phyloP scores from a whole-genome alignment of 2,113 vertebrate genomes.

The Azemiops feae region DNA sequence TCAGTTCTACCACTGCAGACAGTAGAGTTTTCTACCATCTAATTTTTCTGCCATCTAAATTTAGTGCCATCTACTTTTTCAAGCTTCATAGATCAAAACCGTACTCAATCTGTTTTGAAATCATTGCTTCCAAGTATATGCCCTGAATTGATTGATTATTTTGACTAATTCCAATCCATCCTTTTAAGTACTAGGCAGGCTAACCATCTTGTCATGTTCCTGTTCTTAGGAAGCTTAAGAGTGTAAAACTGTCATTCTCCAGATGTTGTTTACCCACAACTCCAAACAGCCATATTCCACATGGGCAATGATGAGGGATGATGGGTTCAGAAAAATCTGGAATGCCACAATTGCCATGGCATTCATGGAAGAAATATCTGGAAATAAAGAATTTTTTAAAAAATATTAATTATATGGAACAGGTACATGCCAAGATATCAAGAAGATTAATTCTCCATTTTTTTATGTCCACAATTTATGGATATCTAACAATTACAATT shows the following conservation, averaged over 20 bases:
- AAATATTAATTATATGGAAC: neutral
- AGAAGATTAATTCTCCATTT: neutral
- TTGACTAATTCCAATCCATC: neutral
- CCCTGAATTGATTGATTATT: neutral
- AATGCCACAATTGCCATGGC: neutral
- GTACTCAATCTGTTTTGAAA: neutral
- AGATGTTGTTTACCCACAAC: neutral
- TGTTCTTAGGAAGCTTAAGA: neutral
- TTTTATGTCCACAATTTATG: neutral
- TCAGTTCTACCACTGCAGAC: neutral
- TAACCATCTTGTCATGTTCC: neutral
- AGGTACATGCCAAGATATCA: neutral
- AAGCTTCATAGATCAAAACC: neutral
- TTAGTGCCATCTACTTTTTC: neutral
- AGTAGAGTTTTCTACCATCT: neutral
- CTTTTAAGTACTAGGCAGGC: neutral
- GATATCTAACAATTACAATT: neutral
- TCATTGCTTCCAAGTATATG: neutral
- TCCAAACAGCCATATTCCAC: neutral
- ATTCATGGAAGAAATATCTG: neutral
- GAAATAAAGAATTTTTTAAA: neutral
- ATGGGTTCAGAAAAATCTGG: neutral
- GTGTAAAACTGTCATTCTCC: neutral
- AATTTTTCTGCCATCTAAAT: neutral
- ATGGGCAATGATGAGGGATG: neutral